phyloP scores from a whole-genome alignment of 2,888 invertebrate species.

The Operophtera brumata region DNA sequence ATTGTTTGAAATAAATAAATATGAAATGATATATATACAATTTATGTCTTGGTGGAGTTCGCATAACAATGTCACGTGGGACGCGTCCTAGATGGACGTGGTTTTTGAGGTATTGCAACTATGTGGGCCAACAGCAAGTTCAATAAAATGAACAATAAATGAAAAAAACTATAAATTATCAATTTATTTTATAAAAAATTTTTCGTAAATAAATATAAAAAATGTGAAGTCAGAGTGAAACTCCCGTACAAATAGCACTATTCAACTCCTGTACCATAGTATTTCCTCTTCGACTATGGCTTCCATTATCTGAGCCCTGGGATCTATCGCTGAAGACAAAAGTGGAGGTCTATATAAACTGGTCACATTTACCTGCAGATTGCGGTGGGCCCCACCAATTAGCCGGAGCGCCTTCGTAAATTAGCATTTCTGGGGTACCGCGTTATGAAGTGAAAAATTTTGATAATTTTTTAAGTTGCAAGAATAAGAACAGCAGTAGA shows the following conservation, averaged over 20 bases:
- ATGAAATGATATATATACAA: no score
- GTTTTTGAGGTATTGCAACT: no score
- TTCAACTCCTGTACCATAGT: background rate
- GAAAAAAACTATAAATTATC: no score
- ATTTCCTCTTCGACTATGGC: background rate
- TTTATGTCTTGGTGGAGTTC: no score
- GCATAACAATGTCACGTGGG: no score
- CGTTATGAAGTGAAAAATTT: constrained; percentile 17
- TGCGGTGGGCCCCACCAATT: constrained; percentile 45
- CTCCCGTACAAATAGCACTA: constrained; percentile 1
- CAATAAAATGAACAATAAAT: no score
- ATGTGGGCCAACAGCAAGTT: no score
- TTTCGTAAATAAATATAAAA: no score
- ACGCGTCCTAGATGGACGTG: no score
- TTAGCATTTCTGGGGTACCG: constrained; percentile 32
- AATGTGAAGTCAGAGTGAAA: background rate
- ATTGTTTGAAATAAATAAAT: no score
- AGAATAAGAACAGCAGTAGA: no score
- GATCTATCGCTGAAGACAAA: constrained; percentile 7
- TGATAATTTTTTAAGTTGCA: constrained; percentile 2
- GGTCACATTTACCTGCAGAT: constrained; percentile 44
- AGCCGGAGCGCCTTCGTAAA: constrained; percentile 36
- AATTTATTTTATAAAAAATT: no score
- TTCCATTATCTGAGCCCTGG: constrained; percentile 8
- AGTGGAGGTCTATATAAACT: constrained; percentile 32